These are phyloP conservation scores for Zaprionus kolodkinae DNA, from an alignment of 1,140 invertebrate genomes.

Conservation along the genomic window DNA sequence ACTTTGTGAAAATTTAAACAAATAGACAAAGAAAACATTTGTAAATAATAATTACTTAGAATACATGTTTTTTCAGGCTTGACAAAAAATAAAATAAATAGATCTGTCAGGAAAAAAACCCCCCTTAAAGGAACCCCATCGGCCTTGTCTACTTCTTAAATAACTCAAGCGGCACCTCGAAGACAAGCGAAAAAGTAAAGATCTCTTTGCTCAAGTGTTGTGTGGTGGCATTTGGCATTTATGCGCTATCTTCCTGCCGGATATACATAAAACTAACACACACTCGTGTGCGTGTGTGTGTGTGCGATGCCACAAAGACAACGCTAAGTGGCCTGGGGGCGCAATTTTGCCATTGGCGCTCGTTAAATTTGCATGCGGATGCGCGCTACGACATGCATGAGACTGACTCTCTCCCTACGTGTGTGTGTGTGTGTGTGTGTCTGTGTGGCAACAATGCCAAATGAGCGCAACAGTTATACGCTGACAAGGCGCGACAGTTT, in stretches of 20 bases:
- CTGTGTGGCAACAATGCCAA: conserved; percentile 49
- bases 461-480: conserved; percentile 68
- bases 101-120: no score
- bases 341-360: conserved; percentile 74
- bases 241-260: conserved; percentile 61
- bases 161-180: background rate
- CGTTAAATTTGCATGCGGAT: conserved; percentile 78
- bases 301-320: conserved; percentile 63
- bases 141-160: background rate
- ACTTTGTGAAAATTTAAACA: no score
- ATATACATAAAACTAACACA: conserved; percentile 62
- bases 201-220: conserved; percentile 32
- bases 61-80: no score
- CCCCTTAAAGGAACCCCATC: no score
- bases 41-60: no score
- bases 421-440: conserved; percentile 30
- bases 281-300: conserved; percentile 24
- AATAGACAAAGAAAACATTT: no score
- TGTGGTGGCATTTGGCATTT: conserved; percentile 52
- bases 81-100: no score
- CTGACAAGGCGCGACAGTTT: conserved; percentile 47
- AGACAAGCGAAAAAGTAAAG: conserved; percentile 18
- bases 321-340: conserved; percentile 72
- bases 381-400: conserved; percentile 1
- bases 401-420: background rate